These are phyloP conservation scores for Scaptomyza tumidula DNA, from an alignment of 2,888 invertebrate genomes.

Conservation along the genomic window DNA sequence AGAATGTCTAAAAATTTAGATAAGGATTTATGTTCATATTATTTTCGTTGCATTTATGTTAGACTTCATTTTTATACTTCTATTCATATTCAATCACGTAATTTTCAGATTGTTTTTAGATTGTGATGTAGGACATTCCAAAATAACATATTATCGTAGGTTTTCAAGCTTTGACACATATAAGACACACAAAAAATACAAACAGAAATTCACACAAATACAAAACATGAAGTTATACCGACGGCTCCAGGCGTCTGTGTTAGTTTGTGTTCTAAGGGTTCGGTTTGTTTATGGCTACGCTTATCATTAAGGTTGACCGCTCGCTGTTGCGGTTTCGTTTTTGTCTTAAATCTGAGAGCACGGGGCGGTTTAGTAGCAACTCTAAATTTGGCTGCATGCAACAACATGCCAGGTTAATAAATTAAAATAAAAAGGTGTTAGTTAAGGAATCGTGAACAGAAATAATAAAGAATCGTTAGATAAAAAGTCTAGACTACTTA, in stretches of 20 bases:
- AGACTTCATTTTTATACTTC: too few relatives aligned
- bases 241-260: conserved; percentile 18
- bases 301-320: conserved; percentile 19
- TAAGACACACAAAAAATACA: too few relatives aligned
- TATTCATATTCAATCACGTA: too few relatives aligned
- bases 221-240: conserved; percentile 30
- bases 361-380: conserved; percentile 40
- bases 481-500: conserved; percentile 87
- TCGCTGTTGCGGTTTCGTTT: conserved; percentile 30
- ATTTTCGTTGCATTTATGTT: neutral
- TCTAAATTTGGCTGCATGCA: conserved; percentile 36
- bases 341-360: conserved; percentile 32
- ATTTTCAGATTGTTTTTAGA: too few relatives aligned
- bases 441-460: conserved; percentile 23
- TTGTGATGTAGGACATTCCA: too few relatives aligned
- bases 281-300: conserved; percentile 11
- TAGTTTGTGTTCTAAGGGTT: conserved; percentile 17
- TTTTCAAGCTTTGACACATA: too few relatives aligned
- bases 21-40: neutral
- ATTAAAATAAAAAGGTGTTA: conserved; percentile 28
- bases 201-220: neutral
- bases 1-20: neutral
- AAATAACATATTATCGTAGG: too few relatives aligned
- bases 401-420: conserved; percentile 28
- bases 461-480: neutral